phyloP scores from a whole-genome alignment of 2,888 invertebrate genomes.

The Sesia bembeciformis region DNA sequence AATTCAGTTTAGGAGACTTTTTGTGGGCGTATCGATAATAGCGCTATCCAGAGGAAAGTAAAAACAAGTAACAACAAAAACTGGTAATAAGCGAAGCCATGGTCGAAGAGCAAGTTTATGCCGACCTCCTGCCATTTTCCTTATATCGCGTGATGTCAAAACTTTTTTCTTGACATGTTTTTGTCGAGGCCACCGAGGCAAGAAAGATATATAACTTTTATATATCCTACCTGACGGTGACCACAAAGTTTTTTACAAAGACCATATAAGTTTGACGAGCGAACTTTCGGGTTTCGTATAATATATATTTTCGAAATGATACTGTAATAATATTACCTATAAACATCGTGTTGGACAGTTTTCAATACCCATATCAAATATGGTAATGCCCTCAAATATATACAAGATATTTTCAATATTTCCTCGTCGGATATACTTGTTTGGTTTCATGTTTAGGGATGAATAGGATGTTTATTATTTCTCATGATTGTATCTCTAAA shows the following conservation, averaged over 20 bases:
- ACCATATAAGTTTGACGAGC: neutral
- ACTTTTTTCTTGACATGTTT: constrained; percentile 37
- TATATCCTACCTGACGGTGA: constrained; percentile 33
- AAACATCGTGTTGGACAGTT: neutral
- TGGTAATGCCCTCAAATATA: neutral
- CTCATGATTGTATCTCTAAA: too few species aligned
- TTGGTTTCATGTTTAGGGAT: neutral
- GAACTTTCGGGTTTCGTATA: neutral
- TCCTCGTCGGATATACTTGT: neutral
- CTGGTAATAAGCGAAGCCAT: neutral
- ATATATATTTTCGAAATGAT: neutral
- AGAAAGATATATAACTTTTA: constrained; percentile 28
- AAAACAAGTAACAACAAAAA: too few species aligned
- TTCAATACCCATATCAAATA: neutral
- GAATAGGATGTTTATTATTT: too few species aligned
- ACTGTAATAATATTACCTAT: neutral
- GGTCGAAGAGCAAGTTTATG: neutral
- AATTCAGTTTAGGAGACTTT: too few species aligned
- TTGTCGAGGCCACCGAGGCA: constrained; percentile 31
- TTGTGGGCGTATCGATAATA: too few species aligned
- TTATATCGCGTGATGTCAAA: constrained; percentile 26
- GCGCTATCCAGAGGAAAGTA: too few species aligned
- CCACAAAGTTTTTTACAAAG: constrained; percentile 14
- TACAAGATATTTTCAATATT: neutral
- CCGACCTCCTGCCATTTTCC: neutral